Percentiles rank a stretch among this genome's conserved stretches.
These are phyloP conservation scores for Pogonocichla stellata DNA, from an alignment of 2,113 vertebrate species.

Conservation along the genomic window DNA sequence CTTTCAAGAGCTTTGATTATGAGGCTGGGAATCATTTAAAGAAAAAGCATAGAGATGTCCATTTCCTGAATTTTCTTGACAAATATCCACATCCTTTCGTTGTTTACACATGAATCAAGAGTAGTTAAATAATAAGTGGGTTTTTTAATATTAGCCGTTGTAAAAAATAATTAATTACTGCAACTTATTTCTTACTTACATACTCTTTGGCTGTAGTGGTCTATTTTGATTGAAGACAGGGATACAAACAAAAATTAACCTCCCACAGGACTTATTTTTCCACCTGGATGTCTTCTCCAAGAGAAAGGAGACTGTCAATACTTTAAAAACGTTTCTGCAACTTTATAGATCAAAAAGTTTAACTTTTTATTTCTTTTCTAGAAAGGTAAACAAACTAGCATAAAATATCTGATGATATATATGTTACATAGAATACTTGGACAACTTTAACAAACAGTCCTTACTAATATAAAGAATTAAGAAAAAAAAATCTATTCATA, in stretches of 20 bases:
- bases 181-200: background rate
- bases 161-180: background rate
- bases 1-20: constrained; percentile 36
- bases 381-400: background rate
- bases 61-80: constrained; percentile 5
- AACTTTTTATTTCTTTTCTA: background rate
- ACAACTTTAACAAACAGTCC: background rate
- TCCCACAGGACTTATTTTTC: background rate
- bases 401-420: background rate
- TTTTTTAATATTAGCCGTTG: background rate
- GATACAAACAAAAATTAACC: background rate
- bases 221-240: background rate
- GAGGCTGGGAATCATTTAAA: background rate
- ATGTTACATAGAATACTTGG: background rate
- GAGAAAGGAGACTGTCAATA: background rate
- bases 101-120: background rate
- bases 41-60: background rate
- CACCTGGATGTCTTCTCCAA: background rate
- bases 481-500: background rate
- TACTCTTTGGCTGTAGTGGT: background rate
- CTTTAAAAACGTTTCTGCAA: background rate
- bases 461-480: background rate
- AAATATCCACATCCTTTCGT: background rate
- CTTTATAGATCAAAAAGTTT: background rate
- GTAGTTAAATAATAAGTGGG: background rate